These are phyloP conservation scores for Psylliodes chrysocephalus DNA, from an alignment of 2,888 invertebrate genomes.

Conservation along the genomic window DNA sequence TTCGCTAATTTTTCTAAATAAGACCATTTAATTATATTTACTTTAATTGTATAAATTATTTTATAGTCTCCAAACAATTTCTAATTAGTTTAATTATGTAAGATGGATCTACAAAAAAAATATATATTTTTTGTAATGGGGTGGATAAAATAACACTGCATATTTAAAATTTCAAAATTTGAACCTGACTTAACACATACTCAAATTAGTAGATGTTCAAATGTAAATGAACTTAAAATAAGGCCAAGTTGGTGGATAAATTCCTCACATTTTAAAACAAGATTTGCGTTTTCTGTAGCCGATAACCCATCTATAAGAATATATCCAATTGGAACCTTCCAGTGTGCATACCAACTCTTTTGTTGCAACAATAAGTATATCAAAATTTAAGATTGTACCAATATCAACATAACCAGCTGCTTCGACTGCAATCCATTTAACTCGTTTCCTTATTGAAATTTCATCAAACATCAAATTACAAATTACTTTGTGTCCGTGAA, in stretches of 20 bases:
- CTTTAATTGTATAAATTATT: too few relatives aligned
- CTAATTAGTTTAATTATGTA: neutral
- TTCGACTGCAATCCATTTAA: neutral
- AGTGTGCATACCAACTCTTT: neutral
- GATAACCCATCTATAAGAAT: neutral
- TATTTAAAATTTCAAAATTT: neutral
- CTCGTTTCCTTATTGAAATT: neutral
- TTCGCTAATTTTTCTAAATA: conserved; percentile 1
- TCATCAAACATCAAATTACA: neutral
- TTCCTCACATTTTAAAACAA: neutral
- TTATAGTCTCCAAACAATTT: neutral
- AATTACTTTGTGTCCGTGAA: neutral
- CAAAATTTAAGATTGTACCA: neutral
- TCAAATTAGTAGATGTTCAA: neutral
- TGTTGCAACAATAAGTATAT: neutral
- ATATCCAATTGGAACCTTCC: neutral
- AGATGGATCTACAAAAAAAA: neutral
- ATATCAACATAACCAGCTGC: conserved; percentile 2
- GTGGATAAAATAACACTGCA: neutral
- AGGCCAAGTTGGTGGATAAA: neutral
- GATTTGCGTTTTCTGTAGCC: too few relatives aligned
- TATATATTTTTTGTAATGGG: neutral
- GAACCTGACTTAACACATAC: neutral
- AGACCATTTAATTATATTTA: neutral
- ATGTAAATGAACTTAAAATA: neutral